Conservation (phyloP, 2,113 vertebrate genomes). For the Bombycilla garrulus region DNA sequence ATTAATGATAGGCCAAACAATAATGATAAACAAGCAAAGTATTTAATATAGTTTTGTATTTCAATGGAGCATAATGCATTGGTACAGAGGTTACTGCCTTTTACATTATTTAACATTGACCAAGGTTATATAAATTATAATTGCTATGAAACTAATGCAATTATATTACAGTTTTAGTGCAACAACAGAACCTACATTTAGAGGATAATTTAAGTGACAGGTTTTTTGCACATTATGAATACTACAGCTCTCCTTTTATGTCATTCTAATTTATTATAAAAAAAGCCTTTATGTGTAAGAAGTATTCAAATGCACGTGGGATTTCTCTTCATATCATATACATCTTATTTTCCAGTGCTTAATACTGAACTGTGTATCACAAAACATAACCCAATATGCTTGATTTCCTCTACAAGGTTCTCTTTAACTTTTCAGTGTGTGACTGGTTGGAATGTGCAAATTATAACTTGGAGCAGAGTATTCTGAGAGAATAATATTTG, state of each 20-base stretch:
- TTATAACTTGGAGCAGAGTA: not conserved
- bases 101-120: constrained; percentile 12
- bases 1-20: constrained; percentile 50
- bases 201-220: constrained; percentile 13
- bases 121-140: constrained; percentile 2
- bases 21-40: constrained; percentile 42
- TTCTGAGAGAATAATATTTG: constrained; percentile 27
- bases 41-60: constrained; percentile 43
- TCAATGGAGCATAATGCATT: not conserved
- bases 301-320: not conserved
- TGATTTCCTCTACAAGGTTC: constrained; percentile 1
- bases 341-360: not conserved
- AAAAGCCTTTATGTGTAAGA: not conserved
- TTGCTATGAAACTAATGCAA: constrained; percentile 32
- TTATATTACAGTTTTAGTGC: constrained; percentile 16
- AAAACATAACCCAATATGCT: not conserved
- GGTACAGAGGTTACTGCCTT: not conserved
- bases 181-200: not conserved
- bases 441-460: constrained; percentile 9
- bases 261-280: not conserved
- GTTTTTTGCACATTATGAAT: constrained; percentile 25
- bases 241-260: not conserved
- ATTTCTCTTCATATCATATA: not conserved
- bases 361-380: not conserved
- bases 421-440: constrained; percentile 14